These are phyloP conservation scores for Ostrea edulis DNA, from an alignment of 1,140 invertebrate species.

Conservation along the genomic window DNA sequence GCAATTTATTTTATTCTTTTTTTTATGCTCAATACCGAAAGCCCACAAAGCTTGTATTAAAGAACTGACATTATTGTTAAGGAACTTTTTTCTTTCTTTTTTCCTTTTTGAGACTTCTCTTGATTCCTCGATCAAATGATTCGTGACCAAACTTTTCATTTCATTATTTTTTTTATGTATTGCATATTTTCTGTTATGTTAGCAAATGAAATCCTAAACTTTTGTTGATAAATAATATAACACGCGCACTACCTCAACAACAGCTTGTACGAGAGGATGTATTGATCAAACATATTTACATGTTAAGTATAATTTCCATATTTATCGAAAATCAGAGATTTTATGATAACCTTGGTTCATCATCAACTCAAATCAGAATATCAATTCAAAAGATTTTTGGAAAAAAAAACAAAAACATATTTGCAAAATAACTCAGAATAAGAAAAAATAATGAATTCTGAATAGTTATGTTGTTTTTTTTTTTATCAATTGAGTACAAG, in stretches of 20 bases:
- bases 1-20: too few relatives aligned
- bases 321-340: not conserved
- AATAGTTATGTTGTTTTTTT: not conserved
- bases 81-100: too few relatives aligned
- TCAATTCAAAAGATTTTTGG: not conserved
- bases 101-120: too few relatives aligned
- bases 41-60: too few relatives aligned
- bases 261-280: not conserved
- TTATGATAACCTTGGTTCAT: not conserved
- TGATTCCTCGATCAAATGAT: too few relatives aligned
- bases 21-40: too few relatives aligned
- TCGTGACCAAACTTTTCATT: not conserved
- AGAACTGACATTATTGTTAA: not conserved
- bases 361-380: not conserved
- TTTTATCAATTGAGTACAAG: not conserved
- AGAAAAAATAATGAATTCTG: not conserved
- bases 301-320: not conserved
- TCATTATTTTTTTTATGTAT: not conserved
- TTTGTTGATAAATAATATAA: constrained; percentile 1
- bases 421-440: not conserved
- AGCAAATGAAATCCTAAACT: not conserved
- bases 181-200: not conserved
- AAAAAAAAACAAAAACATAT: not conserved
- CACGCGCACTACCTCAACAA: not conserved
- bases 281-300: not conserved